phyloP scores from a whole-genome alignment of 92 coral and sea anemone species.

The Phenganax stokvisi region DNA sequence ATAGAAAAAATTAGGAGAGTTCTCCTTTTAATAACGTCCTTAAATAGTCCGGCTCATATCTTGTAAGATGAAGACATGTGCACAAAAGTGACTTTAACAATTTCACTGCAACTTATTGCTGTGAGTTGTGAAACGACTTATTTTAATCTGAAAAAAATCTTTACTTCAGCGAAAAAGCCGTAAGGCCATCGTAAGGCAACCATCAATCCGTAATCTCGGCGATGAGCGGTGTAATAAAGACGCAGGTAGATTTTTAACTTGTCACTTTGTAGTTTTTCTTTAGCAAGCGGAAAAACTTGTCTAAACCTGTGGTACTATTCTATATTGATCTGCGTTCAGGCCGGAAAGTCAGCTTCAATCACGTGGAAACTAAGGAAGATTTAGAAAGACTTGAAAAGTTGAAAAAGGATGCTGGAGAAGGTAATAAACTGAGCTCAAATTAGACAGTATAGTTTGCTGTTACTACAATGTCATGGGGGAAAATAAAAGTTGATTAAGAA shows the following conservation, averaged over 20 bases:
- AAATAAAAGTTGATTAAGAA: not conserved
- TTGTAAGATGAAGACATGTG: too few species aligned
- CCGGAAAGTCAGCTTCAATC: slow-evolving; percentile 27
- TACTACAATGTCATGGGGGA: not conserved
- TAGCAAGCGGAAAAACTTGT: not conserved
- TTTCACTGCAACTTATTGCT: not conserved
- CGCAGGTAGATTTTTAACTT: not conserved
- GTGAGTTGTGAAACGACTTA: not conserved
- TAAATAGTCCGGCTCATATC: too few species aligned
- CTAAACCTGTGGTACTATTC: not conserved
- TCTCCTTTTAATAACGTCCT: too few species aligned
- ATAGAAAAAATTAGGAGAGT: too few species aligned
- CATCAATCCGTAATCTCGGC: slow-evolving; percentile 29
- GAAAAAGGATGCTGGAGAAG: slow-evolving; percentile 68
- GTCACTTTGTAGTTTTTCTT: slow-evolving; percentile 12
- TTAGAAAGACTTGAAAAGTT: slow-evolving; percentile 63
- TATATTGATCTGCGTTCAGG: not conserved
- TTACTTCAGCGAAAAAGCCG: slow-evolving; percentile 24
- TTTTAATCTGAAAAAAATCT: not conserved
- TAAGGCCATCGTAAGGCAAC: slow-evolving; percentile 13
- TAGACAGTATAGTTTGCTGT: too few species aligned
- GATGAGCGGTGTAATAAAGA: not conserved
- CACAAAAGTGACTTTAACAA: too few species aligned
- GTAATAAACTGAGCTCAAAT: slow-evolving; percentile 24
- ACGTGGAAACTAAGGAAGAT: slow-evolving; percentile 62